Percentiles rank a stretch among this genome's conserved stretches.
Evolutionary conservation across 2,113 vertebrate genomes (phyloP).

Genomic region (Burhinus bistriatus): DNA sequence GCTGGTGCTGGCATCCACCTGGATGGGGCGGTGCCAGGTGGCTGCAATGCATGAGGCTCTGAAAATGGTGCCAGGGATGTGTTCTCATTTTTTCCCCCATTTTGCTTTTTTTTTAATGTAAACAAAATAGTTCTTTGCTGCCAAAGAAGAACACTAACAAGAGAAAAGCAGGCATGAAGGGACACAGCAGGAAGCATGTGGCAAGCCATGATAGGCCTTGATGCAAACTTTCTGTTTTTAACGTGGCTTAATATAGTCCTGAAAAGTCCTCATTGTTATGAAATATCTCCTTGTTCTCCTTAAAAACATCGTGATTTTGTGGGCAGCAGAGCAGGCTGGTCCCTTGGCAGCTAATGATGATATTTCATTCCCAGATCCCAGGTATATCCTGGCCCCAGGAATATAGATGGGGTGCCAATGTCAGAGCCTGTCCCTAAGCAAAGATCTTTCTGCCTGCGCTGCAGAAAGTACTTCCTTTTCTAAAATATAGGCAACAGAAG

Average conservation of each 20-base stretch:
- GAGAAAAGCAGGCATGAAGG: neutral
- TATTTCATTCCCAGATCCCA: neutral
- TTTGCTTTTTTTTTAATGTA: neutral
- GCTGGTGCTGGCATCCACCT: neutral
- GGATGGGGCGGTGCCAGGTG: neutral
- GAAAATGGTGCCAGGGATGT: neutral
- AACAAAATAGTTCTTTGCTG: neutral
- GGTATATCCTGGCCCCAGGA: neutral
- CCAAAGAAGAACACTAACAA: neutral
- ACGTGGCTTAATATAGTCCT: neutral
- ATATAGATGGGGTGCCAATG: neutral
- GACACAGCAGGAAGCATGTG: neutral
- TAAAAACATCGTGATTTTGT: neutral
- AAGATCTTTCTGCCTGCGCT: neutral
- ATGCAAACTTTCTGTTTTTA: neutral
- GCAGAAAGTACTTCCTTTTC: neutral
- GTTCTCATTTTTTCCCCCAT: neutral
- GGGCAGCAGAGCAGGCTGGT: neutral
- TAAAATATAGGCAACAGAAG: neutral
- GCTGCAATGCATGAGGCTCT: neutral
- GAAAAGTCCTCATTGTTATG: neutral
- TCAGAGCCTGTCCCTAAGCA: neutral
- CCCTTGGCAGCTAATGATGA: neutral
- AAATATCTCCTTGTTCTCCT: neutral
- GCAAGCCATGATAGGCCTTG: neutral